phyloP scores from a whole-genome alignment of 2,888 invertebrate species.

The Electrophaes corylata region DNA sequence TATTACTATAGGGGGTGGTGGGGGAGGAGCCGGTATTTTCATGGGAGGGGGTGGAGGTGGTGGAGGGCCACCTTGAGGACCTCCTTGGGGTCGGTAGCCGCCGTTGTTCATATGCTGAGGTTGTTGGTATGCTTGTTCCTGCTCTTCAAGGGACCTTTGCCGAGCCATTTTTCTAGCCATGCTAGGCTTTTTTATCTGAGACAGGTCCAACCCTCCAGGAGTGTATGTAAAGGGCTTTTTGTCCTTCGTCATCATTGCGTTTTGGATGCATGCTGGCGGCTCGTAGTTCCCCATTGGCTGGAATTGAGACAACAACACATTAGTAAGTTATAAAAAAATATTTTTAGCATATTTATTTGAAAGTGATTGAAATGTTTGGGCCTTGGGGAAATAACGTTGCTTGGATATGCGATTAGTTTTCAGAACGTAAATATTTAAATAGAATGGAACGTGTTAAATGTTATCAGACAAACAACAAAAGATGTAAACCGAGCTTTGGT shows the following conservation, averaged over 20 bases:
- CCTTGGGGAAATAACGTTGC: conserved; percentile 21
- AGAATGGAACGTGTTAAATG: neutral
- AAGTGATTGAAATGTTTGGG: conserved; percentile 23
- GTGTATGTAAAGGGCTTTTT: conserved; percentile 99
- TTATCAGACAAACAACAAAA: neutral
- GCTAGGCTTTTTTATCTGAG: conserved; percentile 94
- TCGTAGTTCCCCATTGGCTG: conserved; percentile 83
- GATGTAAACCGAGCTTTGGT: neutral
- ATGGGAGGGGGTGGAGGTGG: conserved; percentile 80
- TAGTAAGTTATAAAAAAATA: conserved; percentile 9
- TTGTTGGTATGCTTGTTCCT: conserved; percentile 69
- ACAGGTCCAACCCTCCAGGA: conserved; percentile 95
- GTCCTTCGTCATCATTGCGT: conserved; percentile 97
- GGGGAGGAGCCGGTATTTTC: conserved; percentile 74
- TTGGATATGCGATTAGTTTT: conserved; percentile 22
- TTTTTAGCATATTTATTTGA: conserved; percentile 26
- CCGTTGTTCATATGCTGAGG: conserved; percentile 56
- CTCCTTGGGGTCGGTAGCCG: conserved; percentile 59
- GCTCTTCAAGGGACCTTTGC: conserved; percentile 86
- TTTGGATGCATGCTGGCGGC: conserved; percentile 95
- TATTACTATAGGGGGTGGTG: conserved; percentile 86
- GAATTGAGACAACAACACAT: conserved; percentile 48
- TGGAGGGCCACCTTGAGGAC: conserved; percentile 52
- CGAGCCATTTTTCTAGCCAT: conserved; percentile 91
- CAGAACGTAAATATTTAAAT: conserved; percentile 16